Percentiles rank a stretch among this genome's conserved stretches.
Conservation (phyloP, 2,113 vertebrate species). For the Anseranas semipalmata region DNA sequence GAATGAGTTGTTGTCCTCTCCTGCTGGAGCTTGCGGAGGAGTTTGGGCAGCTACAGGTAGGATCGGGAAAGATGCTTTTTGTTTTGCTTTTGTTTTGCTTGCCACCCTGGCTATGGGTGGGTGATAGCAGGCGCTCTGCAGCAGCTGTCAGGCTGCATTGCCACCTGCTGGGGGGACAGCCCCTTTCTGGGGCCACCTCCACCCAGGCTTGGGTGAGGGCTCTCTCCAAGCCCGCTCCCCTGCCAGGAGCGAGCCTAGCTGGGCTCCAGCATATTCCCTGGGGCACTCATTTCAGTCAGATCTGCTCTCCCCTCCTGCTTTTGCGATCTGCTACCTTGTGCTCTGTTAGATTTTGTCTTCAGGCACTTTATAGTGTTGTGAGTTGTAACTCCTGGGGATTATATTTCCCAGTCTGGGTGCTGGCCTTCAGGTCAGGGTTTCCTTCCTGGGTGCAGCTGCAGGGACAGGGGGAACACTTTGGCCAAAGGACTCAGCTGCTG, state of each 20-base stretch:
- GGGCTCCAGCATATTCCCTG: neutral
- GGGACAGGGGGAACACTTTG: neutral
- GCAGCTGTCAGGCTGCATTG: slow-evolving; percentile 14
- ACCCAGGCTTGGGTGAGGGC: fast-evolving
- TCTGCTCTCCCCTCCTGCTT: neutral
- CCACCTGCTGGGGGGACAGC: slow-evolving; percentile 67
- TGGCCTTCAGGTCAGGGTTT: neutral
- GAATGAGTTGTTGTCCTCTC: neutral
- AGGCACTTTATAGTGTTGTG: fast-evolving
- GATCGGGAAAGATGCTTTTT: neutral
- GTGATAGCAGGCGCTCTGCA: neutral
- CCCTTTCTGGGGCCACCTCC: neutral
- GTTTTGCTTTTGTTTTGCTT: neutral
- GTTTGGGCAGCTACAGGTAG: neutral
- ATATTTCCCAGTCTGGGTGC: neutral
- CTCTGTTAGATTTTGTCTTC: neutral
- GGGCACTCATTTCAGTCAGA: neutral
- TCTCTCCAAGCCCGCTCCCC: neutral
- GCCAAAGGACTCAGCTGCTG: neutral
- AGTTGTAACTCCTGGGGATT: neutral
- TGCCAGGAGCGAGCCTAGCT: neutral
- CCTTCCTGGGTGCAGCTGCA: neutral
- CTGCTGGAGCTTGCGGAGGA: neutral
- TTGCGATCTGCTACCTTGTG: neutral
- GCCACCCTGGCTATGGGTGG: too few relatives aligned